phyloP scores from a whole-genome alignment of 2,113 vertebrate genomes.

The Seriola rivoliana region DNA sequence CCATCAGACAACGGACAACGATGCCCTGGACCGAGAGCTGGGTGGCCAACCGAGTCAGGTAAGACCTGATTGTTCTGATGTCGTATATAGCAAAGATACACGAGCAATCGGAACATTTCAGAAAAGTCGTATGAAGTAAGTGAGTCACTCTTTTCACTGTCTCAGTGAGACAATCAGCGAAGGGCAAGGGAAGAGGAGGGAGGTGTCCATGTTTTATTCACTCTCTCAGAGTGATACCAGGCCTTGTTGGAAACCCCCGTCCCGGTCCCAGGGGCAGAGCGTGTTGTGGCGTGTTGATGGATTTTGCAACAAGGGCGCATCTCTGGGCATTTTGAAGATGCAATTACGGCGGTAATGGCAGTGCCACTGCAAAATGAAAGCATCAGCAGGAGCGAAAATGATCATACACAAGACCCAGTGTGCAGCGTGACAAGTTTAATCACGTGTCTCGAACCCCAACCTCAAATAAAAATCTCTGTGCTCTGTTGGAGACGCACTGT shows the following conservation, averaged over 20 bases:
- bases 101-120: no score
- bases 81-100: no score
- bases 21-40: no score
- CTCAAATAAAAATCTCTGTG: conserved; percentile 35
- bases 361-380: conserved; percentile 69
- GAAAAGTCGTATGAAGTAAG: conserved; percentile 18
- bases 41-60: no score
- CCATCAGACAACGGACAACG: no score
- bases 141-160: conserved; percentile 16
- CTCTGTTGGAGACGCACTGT: conserved; percentile 13
- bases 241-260: conserved; percentile 54
- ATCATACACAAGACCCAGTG: conserved; percentile 60
- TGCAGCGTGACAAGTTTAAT: conserved; percentile 66
- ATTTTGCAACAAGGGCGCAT: conserved; percentile 73
- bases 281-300: conserved; percentile 73
- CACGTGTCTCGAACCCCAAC: conserved; percentile 55
- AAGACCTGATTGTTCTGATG: no score
- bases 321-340: conserved; percentile 72
- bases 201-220: conserved; percentile 70
- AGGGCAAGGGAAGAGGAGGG: conserved; percentile 36
- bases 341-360: conserved; percentile 75
- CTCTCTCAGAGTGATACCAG: conserved; percentile 59
- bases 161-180: conserved; percentile 46
- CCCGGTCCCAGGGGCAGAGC: conserved; percentile 52
- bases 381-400: conserved; percentile 69